Evolutionary conservation across 2,797 vertebrate genomes (phyloP), one percentile per base, ranked within the genome.

Genomic region (Gila robusta): DNA sequence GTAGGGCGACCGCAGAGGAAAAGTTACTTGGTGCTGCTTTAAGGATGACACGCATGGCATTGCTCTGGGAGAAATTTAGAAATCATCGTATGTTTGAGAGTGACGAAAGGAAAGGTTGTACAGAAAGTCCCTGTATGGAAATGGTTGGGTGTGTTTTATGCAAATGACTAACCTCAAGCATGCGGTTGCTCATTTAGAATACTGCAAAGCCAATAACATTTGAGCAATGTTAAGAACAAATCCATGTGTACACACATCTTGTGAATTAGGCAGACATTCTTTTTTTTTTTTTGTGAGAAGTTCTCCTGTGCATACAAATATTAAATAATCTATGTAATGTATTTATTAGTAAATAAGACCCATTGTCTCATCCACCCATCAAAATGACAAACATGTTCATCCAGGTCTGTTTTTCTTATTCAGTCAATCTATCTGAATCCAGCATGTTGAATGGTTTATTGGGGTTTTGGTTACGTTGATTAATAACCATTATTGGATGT

Each of bases 341-440:
- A 32, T 32, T 32, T 77, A 23, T 37, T 56, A 54, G 9, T 54
- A 7, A 77, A 54, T 37, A 21, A 54, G 19, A 77, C 28, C 6
- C 86, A 21, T 72, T 91, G 91, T 66, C 12, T 66, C 88, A 89
- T 90, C 81, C 77, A 85, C 90, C 90, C 90, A 91, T 87, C 91
- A 88, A 87, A 76, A 37, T 19, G 87, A 90, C 86, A 0, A 19
- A 73, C 0, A 62, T 93, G 90, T 90, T 91, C 79, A 74, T 87
- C 74, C 19, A 44, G 19, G 19, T 69, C 66, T n/a, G 39, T 71
- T n/a, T 23, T 23, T 7, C 3, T 2, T 16, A 2, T 28, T 73
- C 14, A n/a, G 23, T 71, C 6, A 16, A 26, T 44, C 26, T 54
- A 19, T 35, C 28, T 76, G 49, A 54, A 23, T 37, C 19, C 28